A percentile compares a stretch with the other conserved stretches of the same genome.
Conservation (phyloP, 2,113 vertebrate genomes). For the Gambusia holbrooki region DNA sequence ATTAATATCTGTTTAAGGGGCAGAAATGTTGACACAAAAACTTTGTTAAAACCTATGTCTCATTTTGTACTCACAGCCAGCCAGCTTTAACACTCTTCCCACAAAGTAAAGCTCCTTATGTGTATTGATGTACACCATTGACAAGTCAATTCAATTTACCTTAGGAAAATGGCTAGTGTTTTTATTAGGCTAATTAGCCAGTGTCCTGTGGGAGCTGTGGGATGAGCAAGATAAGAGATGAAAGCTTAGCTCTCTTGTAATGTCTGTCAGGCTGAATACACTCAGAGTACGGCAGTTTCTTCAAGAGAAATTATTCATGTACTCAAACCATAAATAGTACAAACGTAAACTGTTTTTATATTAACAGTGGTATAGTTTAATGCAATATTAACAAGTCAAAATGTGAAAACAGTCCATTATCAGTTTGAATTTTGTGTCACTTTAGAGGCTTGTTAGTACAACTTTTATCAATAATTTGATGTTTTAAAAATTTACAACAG, state of each 20-base stretch:
- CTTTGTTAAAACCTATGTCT: neutral
- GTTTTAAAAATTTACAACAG: neutral
- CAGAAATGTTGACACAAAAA: neutral
- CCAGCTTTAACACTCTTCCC: conserved; percentile 45
- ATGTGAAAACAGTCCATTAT: neutral
- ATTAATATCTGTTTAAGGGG: too few species aligned
- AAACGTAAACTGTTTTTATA: neutral
- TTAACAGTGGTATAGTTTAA: neutral
- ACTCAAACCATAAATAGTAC: neutral
- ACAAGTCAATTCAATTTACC: conserved; percentile 98
- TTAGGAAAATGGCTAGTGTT: conserved; percentile 93
- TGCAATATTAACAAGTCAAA: too few species aligned
- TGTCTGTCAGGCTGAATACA: conserved; percentile 51
- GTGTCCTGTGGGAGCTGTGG: conserved; percentile 87
- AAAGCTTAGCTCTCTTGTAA: conserved; percentile 68
- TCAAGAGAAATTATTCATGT: conserved; percentile 4
- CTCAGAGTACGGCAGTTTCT: conserved; percentile 38
- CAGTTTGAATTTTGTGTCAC: neutral
- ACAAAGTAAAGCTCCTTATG: conserved; percentile 70
- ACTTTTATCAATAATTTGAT: neutral
- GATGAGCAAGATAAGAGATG: conserved; percentile 82
- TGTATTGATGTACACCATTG: conserved; percentile 86
- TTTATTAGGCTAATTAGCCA: conserved; percentile 97
- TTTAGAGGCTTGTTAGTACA: neutral
- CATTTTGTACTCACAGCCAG: conserved; percentile 19